Conservation (phyloP, 2,888 invertebrate species). For the Kuschelorhynchus macadamiae region DNA sequence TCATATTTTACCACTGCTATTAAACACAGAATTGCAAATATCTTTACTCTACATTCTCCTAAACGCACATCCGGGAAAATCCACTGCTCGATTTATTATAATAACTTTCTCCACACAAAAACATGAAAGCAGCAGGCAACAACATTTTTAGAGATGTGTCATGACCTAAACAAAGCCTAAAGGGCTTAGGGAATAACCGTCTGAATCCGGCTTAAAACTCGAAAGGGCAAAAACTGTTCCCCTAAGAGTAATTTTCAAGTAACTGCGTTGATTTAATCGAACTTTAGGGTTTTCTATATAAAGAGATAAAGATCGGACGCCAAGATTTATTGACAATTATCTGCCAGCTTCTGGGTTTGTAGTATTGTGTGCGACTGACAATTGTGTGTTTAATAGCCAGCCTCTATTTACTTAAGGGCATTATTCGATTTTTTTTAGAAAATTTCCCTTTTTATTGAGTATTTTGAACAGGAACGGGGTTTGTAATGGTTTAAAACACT, state of each 20-base stretch:
- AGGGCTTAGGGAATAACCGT: conserved; percentile 27
- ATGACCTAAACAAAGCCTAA: conserved; percentile 40
- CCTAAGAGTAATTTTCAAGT: conserved; percentile 41
- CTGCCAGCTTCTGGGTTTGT: conserved; percentile 31
- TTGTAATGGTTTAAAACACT: neutral
- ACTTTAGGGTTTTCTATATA: conserved; percentile 40
- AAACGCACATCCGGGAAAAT: no score
- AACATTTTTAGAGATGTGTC: conserved; percentile 28
- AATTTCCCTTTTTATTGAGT: conserved; percentile 6
- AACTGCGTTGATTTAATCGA: conserved; percentile 49
- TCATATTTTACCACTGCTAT: no score
- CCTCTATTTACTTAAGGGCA: conserved; percentile 22
- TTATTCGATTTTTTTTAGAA: conserved; percentile 26
- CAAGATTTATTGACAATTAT: conserved; percentile 49
- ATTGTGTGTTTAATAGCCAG: conserved; percentile 37
- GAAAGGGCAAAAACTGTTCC: conserved; percentile 37
- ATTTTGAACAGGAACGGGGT: neutral
- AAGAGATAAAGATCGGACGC: conserved; percentile 44
- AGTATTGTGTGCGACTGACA: conserved; percentile 35
- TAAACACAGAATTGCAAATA: no score
- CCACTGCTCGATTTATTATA: conserved; percentile 4
- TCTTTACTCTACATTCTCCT: no score
- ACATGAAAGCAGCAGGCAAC: conserved; percentile 22
- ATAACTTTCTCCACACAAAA: conserved; percentile 20
- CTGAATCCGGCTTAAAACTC: conserved; percentile 28